A percentile compares a stretch with the other conserved stretches of the same genome.
phyloP scores from a whole-genome alignment of 2,113 vertebrate species.

The Lota lota region DNA sequence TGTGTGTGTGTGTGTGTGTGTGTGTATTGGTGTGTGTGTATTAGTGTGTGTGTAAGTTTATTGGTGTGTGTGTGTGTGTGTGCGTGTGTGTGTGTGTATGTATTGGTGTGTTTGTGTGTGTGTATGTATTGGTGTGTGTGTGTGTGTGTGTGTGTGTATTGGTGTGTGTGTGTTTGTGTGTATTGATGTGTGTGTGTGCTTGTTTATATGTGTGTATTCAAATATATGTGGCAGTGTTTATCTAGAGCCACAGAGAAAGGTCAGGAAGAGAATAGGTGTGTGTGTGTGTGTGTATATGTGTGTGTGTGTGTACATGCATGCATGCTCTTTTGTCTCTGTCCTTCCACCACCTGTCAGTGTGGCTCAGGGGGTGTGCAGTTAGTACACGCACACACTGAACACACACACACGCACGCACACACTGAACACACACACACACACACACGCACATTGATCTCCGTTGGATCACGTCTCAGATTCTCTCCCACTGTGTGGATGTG shows the following conservation, averaged over 20 bases:
- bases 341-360: conserved; percentile 53
- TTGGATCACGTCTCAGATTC: conserved; percentile 16
- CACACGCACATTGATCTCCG: conserved; percentile 13
- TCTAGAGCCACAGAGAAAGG: background rate
- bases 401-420: conserved; percentile 18
- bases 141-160: conserved; percentile 1
- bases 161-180: conserved; percentile 4
- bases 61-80: background rate
- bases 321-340: background rate
- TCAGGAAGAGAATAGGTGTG: background rate
- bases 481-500: conserved; percentile 24
- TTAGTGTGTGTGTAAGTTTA: background rate
- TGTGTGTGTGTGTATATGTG: conserved; percentile 9
- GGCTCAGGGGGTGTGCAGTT: conserved; percentile 43
- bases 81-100: background rate
- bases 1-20: conserved; percentile 33
- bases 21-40: background rate
- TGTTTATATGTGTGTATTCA: background rate
- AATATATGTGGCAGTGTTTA: background rate
- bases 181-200: background rate
- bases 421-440: conserved; percentile 1
- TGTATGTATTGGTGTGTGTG: background rate
- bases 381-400: conserved; percentile 21
- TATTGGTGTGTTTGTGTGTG: background rate
- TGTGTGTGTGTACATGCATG: conserved; percentile 2